These are phyloP conservation scores for Ceyx melanurus DNA, from an alignment of 2,113 vertebrate genomes.

Conservation along the genomic window DNA sequence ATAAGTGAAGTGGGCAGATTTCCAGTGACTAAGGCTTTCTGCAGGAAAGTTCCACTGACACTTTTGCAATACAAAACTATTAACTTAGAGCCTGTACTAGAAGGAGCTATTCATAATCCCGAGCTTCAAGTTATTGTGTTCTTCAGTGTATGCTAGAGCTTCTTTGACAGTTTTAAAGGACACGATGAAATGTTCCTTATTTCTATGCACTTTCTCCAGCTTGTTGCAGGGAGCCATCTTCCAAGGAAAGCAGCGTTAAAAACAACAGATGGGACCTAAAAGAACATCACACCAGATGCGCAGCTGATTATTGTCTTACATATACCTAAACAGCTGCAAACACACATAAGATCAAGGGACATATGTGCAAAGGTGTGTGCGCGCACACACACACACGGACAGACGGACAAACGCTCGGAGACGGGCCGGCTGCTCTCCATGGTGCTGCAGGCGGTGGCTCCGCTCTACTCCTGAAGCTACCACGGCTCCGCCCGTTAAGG, in stretches of 20 bases:
- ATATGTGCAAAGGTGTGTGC: rapidly evolving
- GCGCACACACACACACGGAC: too few relatives aligned
- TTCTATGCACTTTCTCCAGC: neutral
- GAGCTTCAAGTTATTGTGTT: neutral
- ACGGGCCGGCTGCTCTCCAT: conserved; percentile 2
- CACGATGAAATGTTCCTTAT: neutral
- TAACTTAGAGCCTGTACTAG: neutral
- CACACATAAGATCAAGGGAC: rapidly evolving
- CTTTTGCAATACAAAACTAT: neutral
- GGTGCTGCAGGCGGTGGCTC: neutral
- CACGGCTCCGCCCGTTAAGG: rapidly evolving
- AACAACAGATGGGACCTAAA: neutral
- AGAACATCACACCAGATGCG: neutral
- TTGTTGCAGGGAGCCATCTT: neutral
- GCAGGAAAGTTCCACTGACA: neutral
- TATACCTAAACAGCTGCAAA: neutral
- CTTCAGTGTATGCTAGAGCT: neutral
- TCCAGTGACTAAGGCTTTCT: neutral
- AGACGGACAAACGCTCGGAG: rapidly evolving
- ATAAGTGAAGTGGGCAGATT: neutral
- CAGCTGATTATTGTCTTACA: neutral
- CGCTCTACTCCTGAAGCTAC: rapidly evolving
- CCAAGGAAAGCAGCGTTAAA: rapidly evolving
- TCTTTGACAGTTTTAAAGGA: neutral
- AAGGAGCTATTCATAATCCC: neutral